Percentiles rank a stretch among this genome's conserved stretches.
Conservation (phyloP, 1,140 invertebrate genomes). For the Hyles euphorbiae region DNA sequence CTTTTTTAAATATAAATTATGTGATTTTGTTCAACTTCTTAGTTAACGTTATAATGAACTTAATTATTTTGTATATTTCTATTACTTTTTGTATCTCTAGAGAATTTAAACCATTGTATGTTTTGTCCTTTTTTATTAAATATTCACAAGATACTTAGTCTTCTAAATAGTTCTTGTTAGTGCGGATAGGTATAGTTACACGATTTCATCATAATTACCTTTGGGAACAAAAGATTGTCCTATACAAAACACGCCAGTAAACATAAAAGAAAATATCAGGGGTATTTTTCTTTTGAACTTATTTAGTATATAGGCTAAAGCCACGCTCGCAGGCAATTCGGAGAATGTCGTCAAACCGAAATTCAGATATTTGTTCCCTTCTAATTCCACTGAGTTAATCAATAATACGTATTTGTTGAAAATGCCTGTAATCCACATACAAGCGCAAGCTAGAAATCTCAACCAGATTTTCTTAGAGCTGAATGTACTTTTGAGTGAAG, state of each 20-base stretch:
- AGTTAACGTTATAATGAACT: too few species aligned
- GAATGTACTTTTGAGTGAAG: slow-evolving; percentile 27
- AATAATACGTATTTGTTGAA: slow-evolving; percentile 88
- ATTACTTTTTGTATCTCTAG: too few species aligned
- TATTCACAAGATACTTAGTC: too few species aligned
- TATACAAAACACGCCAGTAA: slow-evolving; percentile 38
- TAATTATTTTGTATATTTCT: too few species aligned
- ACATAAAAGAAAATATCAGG: slow-evolving; percentile 38
- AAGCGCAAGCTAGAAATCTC: slow-evolving; percentile 76
- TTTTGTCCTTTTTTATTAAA: too few species aligned
- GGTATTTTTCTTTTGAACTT: slow-evolving; percentile 44
- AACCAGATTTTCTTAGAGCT: slow-evolving; percentile 34
- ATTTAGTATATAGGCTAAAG: slow-evolving; percentile 57
- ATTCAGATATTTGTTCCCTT: slow-evolving; percentile 81
- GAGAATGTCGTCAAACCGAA: slow-evolving; percentile 80
- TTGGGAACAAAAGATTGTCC: slow-evolving; percentile 40
- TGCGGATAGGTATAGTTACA: too few species aligned
- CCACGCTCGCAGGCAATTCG: slow-evolving; percentile 82
- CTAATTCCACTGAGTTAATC: slow-evolving; percentile 84
- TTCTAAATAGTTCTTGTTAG: too few species aligned
- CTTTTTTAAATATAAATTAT: too few species aligned
- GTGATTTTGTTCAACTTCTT: too few species aligned
- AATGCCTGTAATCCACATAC: slow-evolving; percentile 82
- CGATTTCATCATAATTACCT: slow-evolving; percentile 24
- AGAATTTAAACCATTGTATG: too few species aligned